Conservation (phyloP, 2,113 vertebrate species). For the Progne subis region DNA sequence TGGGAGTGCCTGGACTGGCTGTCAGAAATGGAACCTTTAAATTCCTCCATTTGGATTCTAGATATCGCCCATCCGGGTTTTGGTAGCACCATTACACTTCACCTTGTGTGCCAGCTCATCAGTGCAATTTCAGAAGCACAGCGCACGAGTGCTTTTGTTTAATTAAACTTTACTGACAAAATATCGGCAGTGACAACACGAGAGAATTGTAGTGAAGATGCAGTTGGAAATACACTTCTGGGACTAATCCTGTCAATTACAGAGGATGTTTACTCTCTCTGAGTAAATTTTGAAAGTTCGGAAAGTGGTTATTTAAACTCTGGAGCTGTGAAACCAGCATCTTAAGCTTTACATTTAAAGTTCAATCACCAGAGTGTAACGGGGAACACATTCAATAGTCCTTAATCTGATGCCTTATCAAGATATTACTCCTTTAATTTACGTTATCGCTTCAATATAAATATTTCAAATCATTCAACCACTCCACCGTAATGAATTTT, state of each 20-base stretch:
- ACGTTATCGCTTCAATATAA: not conserved
- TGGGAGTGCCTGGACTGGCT: not conserved
- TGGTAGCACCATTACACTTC: not conserved
- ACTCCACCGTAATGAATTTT: not conserved
- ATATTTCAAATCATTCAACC: not conserved
- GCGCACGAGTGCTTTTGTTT: not conserved
- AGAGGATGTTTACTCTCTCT: not conserved
- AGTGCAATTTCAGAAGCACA: not conserved
- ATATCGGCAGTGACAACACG: not conserved
- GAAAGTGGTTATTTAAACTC: not conserved
- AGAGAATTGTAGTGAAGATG: not conserved
- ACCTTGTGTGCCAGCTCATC: not conserved
- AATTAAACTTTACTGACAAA: constrained; percentile 34
- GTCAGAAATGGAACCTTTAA: not conserved
- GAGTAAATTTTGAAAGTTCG: not conserved
- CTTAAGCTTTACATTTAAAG: not conserved
- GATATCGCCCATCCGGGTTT: not conserved
- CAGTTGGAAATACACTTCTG: not conserved
- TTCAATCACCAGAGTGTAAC: not conserved
- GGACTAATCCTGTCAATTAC: not conserved
- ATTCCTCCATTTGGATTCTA: rapidly evolving
- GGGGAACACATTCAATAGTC: not conserved
- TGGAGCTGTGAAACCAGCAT: not conserved
- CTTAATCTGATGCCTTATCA: not conserved
- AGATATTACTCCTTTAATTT: not conserved